These are phyloP conservation scores for Rousettus madagascariensis DNA, from an alignment of 2,797 vertebrate genomes.

Conservation along the genomic window DNA sequence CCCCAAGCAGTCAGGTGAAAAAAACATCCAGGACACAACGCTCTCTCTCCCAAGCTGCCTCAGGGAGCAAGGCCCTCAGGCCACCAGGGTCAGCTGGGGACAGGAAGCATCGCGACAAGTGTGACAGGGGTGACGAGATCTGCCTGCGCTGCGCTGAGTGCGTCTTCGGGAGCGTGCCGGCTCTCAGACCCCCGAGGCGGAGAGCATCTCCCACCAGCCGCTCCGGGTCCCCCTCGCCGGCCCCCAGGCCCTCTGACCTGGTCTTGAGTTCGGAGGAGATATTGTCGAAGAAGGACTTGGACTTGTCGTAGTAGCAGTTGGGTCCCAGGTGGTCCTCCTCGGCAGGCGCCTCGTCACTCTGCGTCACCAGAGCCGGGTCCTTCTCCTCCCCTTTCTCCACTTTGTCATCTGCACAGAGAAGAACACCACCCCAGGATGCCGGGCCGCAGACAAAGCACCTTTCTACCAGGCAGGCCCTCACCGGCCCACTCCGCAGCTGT, in stretches of 20 bases:
- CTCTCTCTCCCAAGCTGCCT: background rate
- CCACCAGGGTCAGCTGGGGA: background rate
- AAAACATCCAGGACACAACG: rapidly evolving
- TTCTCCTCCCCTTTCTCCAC: slow-evolving; percentile 87
- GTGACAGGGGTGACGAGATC: too few relatives aligned
- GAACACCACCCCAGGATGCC: background rate
- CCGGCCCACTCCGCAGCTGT: background rate
- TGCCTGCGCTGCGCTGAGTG: too few relatives aligned
- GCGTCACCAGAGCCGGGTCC: slow-evolving; percentile 85
- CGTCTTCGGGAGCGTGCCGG: background rate
- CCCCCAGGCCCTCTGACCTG: slow-evolving; percentile 84
- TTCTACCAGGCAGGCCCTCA: background rate
- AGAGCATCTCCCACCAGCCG: background rate
- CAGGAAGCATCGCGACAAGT: background rate
- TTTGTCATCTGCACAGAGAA: slow-evolving; percentile 83
- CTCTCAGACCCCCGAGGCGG: too few relatives aligned
- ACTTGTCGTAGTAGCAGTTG: slow-evolving; percentile 95
- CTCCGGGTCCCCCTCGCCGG: rapidly evolving
- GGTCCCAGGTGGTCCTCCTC: slow-evolving; percentile 89
- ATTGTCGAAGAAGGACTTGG: slow-evolving; percentile 98
- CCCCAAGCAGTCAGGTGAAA: background rate
- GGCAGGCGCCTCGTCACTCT: slow-evolving; percentile 78
- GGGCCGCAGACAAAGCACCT: background rate
- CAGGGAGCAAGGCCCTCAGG: background rate
- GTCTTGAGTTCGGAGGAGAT: slow-evolving; percentile 94